These are phyloP conservation scores for Dryobotodes eremita DNA, from an alignment of 2,888 invertebrate genomes.

Conservation along the genomic window DNA sequence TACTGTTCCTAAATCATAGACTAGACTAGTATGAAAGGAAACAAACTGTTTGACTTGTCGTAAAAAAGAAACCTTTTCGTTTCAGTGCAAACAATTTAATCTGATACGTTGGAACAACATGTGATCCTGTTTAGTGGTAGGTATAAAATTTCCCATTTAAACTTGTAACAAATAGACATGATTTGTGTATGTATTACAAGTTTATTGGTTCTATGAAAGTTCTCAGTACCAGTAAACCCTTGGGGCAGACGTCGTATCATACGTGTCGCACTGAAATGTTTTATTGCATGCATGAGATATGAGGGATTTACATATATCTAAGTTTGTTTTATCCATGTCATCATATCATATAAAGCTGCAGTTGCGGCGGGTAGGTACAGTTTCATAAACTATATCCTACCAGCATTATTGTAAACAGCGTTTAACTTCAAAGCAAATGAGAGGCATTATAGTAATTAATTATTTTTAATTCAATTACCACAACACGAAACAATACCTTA, in stretches of 20 bases:
- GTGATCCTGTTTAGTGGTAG: constrained; percentile 57
- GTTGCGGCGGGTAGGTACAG: not conserved
- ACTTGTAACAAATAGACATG: constrained; percentile 72
- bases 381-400: constrained; percentile 7
- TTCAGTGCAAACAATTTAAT: not conserved
- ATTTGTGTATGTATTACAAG: constrained; percentile 76
- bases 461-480: not conserved
- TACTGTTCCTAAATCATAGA: constrained; percentile 42
- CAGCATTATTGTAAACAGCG: not conserved
- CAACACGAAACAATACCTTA: constrained; percentile 23
- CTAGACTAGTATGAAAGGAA: constrained; percentile 16
- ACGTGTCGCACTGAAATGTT: constrained; percentile 70
- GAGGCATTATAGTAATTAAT: not conserved
- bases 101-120: constrained; percentile 23
- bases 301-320: constrained; percentile 19
- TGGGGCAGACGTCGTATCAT: constrained; percentile 67
- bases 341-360: constrained; percentile 3
- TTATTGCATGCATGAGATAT: constrained; percentile 61
- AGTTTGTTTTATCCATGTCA: constrained; percentile 24
- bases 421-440: not conserved
- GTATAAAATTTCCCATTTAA: constrained; percentile 68
- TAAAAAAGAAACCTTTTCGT: constrained; percentile 17
- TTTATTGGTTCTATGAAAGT: constrained; percentile 78
- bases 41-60: not conserved
- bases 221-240: constrained; percentile 70